Evolutionary conservation across 2,113 vertebrate genomes (phyloP), one percentile per base, ranked within the genome.

Genomic region (Labeo rohita): DNA sequence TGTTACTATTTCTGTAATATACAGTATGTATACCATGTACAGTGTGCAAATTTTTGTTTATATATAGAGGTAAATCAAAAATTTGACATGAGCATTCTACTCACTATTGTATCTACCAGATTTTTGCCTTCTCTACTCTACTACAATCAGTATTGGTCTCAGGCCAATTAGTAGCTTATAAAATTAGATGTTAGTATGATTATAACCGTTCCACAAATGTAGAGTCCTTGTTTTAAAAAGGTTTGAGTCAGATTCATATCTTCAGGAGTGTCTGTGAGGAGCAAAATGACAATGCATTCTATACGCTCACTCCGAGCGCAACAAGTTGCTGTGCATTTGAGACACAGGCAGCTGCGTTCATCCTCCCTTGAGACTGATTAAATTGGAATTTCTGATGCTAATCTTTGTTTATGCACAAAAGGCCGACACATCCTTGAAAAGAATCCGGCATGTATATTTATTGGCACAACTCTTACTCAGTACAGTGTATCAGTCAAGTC

Each of bases 321-420:
- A 94, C 93, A 94, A 92, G 93, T 92, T 91, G 79, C 28, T 16
- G 65, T 36, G 61, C 23, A 65, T 65, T 65, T 65, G n/a, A 65
- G 61, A 65, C 61, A 11, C 61, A 65, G 61, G 61, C 90, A 90
- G 92, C 91, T 93, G 90, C 8, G 82, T 86, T 91, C 85, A 65
- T 86, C 6, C 81, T 93, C 92, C 91, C 93, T 77, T 6, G 92
- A 92, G 92, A 92, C 93, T 92, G 93, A 94, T 94, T 94, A 93
- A 92, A 93, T 91, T 92, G 88, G 91, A 92, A 93, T 94, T 93
- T 88, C 91, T 93, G 91, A 93, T 92, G 90, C 87, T 93, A 91
- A 93, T 94, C 93, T 93, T 93, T 92, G 90, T 92, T 93, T 93
- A 93, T 88, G 89, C 87, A 90, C 89, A 90, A 92, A 92, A 89